Percentiles rank a stretch among this genome's conserved stretches.
Conservation (phyloP, 2,797 vertebrate genomes). For the Kryptopterus vitreolus region DNA sequence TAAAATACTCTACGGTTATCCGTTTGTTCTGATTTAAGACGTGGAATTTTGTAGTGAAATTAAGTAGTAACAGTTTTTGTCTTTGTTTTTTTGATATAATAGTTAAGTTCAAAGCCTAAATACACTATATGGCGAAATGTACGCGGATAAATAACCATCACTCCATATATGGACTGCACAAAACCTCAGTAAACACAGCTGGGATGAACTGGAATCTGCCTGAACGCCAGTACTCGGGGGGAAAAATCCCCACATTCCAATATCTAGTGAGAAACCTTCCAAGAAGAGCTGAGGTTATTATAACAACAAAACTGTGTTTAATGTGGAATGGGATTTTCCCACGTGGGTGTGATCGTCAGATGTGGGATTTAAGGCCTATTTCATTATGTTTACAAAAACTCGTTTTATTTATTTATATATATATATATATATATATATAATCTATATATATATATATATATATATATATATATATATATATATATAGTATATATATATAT, state of each 20-base stretch:
- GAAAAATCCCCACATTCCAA: neutral
- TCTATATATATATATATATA: too few species aligned
- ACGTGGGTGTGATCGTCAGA: neutral
- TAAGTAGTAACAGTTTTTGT: too few species aligned
- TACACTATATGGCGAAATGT: too few species aligned
- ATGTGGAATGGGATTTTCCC: neutral
- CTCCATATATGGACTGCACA: neutral
- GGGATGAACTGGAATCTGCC: neutral
- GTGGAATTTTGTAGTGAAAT: too few species aligned
- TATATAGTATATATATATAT: too few species aligned
- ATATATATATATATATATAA: too few species aligned
- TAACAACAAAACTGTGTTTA: neutral
- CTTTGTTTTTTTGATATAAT: too few species aligned
- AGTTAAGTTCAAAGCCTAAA: too few species aligned
- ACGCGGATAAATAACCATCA: neutral
- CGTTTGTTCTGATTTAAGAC: neutral
- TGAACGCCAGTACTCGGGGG: neutral
- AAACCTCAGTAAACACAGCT: neutral
- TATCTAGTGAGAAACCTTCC: neutral
- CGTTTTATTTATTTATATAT: too few species aligned
- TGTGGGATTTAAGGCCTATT: too few species aligned
- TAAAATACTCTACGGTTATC: neutral
- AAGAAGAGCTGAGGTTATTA: neutral
- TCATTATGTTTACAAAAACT: neutral
- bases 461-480: too few species aligned